A percentile compares a stretch with the other conserved stretches of the same genome.
Conservation (phyloP, 1,140 invertebrate genomes). For the Polyergus mexicanus region DNA sequence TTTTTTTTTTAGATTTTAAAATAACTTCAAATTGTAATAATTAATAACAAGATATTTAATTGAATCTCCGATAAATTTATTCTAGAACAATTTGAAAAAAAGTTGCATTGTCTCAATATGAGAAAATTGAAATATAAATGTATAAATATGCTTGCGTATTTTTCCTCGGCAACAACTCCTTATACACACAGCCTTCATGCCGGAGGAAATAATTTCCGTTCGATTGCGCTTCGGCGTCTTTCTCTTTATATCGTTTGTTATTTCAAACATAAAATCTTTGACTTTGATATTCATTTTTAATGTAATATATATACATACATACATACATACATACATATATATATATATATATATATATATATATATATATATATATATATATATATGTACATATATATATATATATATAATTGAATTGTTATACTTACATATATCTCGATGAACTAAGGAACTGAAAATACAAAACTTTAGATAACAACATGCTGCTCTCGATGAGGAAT, state of each 20-base stretch:
- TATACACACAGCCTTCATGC: slow-evolving; percentile 36
- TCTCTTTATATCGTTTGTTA: slow-evolving; percentile 19
- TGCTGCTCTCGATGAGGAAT: slow-evolving; percentile 71
- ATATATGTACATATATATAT: neutral
- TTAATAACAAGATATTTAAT: slow-evolving; percentile 11
- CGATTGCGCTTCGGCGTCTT: slow-evolving; percentile 48
- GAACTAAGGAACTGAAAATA: slow-evolving; percentile 73
- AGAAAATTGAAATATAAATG: slow-evolving; percentile 60
- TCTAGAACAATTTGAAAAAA: neutral
- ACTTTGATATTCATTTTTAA: slow-evolving; percentile 37
- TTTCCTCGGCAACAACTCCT: slow-evolving; percentile 57
- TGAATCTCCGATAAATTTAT: neutral
- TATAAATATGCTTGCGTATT: slow-evolving; percentile 57
- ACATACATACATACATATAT: no score
- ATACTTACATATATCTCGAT: slow-evolving; percentile 70
- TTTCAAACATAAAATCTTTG: slow-evolving; percentile 31
- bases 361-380: neutral
- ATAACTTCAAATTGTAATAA: neutral
- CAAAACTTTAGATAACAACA: slow-evolving; percentile 76
- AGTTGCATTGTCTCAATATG: slow-evolving; percentile 67
- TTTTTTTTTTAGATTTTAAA: neutral
- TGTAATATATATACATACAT: slow-evolving; percentile 25
- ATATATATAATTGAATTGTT: neutral
- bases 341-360: neutral
- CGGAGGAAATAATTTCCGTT: slow-evolving; percentile 54